Conservation (phyloP, 2,797 vertebrate genomes). For the Cetoscarus ocellatus region DNA sequence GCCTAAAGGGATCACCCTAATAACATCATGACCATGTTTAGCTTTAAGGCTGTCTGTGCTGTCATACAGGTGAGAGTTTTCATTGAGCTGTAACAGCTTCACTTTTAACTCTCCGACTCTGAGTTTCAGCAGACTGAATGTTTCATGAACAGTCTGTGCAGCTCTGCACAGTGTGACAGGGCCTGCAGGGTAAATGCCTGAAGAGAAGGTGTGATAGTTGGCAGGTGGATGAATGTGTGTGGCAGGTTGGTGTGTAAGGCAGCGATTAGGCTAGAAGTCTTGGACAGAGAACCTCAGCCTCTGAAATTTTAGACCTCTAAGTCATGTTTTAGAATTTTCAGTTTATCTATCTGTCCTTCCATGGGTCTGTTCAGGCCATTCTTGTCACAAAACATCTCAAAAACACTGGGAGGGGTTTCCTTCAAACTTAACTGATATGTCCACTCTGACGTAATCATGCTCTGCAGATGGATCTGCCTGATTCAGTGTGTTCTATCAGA, state of each 20-base stretch:
- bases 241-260: neutral
- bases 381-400: no score
- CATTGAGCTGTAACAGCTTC: neutral
- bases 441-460: no score
- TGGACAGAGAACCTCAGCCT: neutral
- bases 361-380: no score
- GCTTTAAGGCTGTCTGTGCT: neutral
- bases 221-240: slow-evolving; percentile 20
- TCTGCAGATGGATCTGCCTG: no score
- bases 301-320: no score
- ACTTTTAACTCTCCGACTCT: neutral
- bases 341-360: no score
- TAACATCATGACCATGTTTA: neutral
- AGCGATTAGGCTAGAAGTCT: neutral
- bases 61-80: slow-evolving; percentile 7
- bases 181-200: slow-evolving; percentile 14
- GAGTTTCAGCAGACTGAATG: neutral
- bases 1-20: neutral
- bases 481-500: no score
- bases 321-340: no score
- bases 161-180: neutral
- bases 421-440: no score
- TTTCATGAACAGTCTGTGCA: neutral
- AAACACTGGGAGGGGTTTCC: no score
- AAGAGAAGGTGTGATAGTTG: slow-evolving; percentile 18